phyloP scores from a whole-genome alignment of 2,797 vertebrate genomes.

The Acanthiza pusilla region DNA sequence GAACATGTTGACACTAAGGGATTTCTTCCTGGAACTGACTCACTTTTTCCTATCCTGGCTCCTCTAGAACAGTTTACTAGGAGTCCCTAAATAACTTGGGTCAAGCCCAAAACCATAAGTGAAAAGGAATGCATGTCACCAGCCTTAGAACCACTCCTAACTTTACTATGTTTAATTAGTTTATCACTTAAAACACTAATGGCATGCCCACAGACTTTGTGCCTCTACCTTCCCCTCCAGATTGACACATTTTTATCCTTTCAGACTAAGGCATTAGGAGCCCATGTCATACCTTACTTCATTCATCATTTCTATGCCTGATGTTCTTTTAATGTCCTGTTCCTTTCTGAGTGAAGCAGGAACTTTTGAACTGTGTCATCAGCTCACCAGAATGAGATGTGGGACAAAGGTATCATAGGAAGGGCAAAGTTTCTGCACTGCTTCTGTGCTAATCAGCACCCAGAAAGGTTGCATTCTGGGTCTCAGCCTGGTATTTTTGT shows the following conservation, averaged over 20 bases:
- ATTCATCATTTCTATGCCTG: background rate
- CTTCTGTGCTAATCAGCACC: background rate
- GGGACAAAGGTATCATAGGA: background rate
- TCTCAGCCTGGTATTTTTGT: background rate
- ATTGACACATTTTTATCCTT: background rate
- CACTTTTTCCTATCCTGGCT: background rate
- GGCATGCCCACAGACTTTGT: background rate
- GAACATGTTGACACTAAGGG: background rate
- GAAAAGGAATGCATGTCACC: conserved; percentile 26
- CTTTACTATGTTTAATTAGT: conserved; percentile 44
- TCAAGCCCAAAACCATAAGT: conserved; percentile 35
- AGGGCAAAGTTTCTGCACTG: background rate
- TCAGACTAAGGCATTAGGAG: background rate
- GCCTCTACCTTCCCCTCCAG: background rate
- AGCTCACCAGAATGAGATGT: background rate
- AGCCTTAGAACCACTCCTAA: conserved; percentile 34
- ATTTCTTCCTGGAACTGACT: background rate
- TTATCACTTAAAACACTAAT: conserved; percentile 14
- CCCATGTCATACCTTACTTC: background rate
- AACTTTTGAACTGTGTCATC: background rate
- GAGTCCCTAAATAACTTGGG: conserved; percentile 11
- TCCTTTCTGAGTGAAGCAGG: background rate
- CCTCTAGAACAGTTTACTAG: background rate
- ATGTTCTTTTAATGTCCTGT: background rate
- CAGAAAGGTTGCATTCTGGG: background rate